phyloP scores from a whole-genome alignment of 2,797 vertebrate species.

The Dendrocincla tyrannina region DNA sequence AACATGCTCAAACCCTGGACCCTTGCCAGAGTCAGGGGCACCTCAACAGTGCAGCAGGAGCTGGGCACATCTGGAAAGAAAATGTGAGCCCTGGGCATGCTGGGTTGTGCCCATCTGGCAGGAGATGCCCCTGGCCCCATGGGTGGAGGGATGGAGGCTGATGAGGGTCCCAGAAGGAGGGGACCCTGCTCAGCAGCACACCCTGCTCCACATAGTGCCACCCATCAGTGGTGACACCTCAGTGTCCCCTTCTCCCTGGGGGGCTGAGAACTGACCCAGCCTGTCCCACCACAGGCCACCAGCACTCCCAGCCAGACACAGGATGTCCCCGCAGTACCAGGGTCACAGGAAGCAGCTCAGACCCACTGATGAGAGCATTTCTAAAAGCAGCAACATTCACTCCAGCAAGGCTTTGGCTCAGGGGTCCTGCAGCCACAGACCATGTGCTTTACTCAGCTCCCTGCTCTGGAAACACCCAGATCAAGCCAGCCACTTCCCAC shows the following conservation, averaged over 20 bases:
- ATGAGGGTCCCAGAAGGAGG: neutral
- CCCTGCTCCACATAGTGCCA: neutral
- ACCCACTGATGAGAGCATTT: neutral
- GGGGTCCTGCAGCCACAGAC: neutral
- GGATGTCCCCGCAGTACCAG: neutral
- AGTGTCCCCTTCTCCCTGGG: fast-evolving
- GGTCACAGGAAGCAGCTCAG: neutral
- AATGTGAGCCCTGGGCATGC: fast-evolving
- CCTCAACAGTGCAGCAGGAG: neutral
- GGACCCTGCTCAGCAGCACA: neutral
- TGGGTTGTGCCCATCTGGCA: neutral
- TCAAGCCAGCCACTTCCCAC: neutral
- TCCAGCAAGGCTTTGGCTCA: neutral
- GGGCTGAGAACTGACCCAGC: neutral
- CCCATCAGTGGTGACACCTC: neutral
- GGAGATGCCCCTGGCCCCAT: fast-evolving
- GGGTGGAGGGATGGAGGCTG: fast-evolving
- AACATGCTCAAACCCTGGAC: neutral
- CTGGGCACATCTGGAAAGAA: neutral
- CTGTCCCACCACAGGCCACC: neutral
- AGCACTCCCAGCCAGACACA: neutral
- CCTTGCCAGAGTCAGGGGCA: neutral
- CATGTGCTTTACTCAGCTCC: neutral
- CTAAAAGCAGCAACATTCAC: neutral
- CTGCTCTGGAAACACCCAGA: neutral